Percentiles rank a stretch among this genome's conserved stretches.
phyloP scores from a whole-genome alignment of 2,113 vertebrate genomes.

The Narcine bancroftii region DNA sequence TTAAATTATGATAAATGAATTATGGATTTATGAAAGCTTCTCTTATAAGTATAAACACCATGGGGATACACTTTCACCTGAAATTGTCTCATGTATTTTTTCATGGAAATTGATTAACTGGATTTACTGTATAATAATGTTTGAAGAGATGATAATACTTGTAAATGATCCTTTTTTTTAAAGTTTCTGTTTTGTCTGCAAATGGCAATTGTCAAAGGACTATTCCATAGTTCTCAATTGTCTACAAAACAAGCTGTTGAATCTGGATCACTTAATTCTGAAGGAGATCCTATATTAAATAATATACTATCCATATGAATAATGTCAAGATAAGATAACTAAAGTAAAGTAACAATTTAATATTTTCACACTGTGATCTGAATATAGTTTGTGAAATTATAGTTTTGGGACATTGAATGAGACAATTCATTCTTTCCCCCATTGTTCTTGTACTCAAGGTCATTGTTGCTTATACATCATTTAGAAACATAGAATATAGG shows the following conservation, averaged over 20 bases:
- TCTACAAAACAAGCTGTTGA: not conserved
- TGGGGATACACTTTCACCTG: not conserved
- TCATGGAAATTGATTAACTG: not conserved
- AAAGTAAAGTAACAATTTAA: not conserved
- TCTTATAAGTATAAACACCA: not conserved
- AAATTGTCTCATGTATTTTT: not conserved
- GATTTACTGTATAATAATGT: not conserved
- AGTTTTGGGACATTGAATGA: too few relatives aligned
- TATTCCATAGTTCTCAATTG: not conserved
- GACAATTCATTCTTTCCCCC: too few relatives aligned
- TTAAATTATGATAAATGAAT: not conserved
- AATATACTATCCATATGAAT: not conserved
- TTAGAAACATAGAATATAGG: too few relatives aligned
- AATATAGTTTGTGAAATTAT: not conserved
- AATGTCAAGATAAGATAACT: not conserved
- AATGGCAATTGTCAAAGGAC: not conserved
- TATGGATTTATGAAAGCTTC: not conserved
- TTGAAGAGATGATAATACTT: not conserved
- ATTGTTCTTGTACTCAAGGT: not conserved
- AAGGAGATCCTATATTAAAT: not conserved
- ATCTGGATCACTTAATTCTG: not conserved
- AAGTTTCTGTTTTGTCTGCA: not conserved
- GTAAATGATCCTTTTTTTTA: not conserved
- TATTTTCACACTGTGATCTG: not conserved
- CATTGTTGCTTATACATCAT: not conserved